Percentiles rank a stretch among this genome's conserved stretches.
Conservation (phyloP, 2,113 vertebrate species). For the Guaruba guarouba region DNA sequence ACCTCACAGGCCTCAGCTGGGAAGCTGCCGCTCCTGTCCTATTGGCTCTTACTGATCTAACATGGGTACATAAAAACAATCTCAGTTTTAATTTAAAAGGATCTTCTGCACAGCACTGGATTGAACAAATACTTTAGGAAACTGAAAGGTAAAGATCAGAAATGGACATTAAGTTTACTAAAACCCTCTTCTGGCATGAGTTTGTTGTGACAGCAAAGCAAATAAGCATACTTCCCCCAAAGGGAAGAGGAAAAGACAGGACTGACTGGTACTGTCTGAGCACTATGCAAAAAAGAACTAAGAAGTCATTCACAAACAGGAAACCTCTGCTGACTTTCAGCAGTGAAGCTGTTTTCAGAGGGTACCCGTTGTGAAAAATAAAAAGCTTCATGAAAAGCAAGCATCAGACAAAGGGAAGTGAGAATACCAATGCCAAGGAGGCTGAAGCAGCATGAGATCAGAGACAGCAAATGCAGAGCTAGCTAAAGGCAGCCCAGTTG, state of each 20-base stretch:
- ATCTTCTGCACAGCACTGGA: background rate
- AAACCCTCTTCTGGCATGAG: background rate
- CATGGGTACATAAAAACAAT: rapidly evolving
- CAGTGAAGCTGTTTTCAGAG: constrained; percentile 15
- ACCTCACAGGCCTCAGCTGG: background rate
- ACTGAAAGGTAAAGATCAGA: background rate
- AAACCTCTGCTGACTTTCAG: constrained; percentile 16
- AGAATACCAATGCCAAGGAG: background rate
- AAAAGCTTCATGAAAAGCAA: background rate
- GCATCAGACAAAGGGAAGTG: background rate
- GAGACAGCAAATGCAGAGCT: background rate
- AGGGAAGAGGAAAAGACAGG: background rate
- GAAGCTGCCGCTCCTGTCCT: background rate
- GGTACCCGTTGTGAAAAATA: background rate
- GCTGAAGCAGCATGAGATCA: background rate
- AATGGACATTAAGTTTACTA: background rate
- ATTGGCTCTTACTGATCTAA: background rate
- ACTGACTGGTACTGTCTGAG: background rate
- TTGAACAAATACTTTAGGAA: background rate
- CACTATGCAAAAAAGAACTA: background rate
- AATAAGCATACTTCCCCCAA: background rate
- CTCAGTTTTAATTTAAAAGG: background rate
- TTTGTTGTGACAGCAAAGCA: background rate
- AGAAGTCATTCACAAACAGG: constrained; percentile 24
- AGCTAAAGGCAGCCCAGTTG: background rate